These are phyloP conservation scores for Sciurus carolinensis DNA, from an alignment of 2,797 vertebrate genomes.

Conservation along the genomic window DNA sequence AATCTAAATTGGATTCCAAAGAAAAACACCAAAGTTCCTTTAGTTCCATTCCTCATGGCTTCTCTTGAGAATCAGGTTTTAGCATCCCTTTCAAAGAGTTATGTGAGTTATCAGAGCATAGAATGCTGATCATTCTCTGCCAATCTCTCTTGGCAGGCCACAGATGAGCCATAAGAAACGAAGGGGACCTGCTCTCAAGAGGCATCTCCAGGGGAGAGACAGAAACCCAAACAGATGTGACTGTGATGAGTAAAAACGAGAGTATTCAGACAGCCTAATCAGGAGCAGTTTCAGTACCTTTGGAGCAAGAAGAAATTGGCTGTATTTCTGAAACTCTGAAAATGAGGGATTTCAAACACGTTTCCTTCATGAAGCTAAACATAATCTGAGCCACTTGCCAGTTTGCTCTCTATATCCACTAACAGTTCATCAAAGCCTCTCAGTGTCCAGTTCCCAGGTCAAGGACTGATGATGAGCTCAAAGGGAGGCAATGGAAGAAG, in stretches of 20 bases:
- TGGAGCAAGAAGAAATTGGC: conserved; percentile 58
- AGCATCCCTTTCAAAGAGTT: conserved; percentile 69
- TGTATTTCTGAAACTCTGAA: conserved; percentile 67
- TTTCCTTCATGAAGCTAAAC: conserved; percentile 45
- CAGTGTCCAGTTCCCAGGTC: not conserved
- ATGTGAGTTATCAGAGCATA: conserved; percentile 72
- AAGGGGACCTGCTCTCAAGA: conserved; percentile 81
- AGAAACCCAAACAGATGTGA: conserved; percentile 90
- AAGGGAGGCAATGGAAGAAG: not conserved
- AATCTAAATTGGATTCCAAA: conserved; percentile 48
- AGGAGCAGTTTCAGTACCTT: conserved; percentile 48
- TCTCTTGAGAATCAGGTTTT: conserved; percentile 63
- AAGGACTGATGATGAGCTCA: conserved; percentile 14
- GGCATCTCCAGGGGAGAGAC: conserved; percentile 81
- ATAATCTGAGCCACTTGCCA: conserved; percentile 50
- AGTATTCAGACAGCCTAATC: conserved; percentile 59
- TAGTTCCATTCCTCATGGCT: not conserved
- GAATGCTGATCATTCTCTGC: conserved; percentile 54
- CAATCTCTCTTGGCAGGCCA: conserved; percentile 77
- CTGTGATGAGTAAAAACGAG: conserved; percentile 86
- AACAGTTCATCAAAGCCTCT: not conserved
- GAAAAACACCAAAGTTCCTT: conserved; percentile 59
- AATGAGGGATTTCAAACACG: conserved; percentile 66
- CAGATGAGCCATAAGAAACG: conserved; percentile 79
- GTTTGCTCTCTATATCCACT: not conserved